Evolutionary conservation across 2,113 vertebrate species (phyloP).

Genomic region (Chiloscyllium plagiosum): DNA sequence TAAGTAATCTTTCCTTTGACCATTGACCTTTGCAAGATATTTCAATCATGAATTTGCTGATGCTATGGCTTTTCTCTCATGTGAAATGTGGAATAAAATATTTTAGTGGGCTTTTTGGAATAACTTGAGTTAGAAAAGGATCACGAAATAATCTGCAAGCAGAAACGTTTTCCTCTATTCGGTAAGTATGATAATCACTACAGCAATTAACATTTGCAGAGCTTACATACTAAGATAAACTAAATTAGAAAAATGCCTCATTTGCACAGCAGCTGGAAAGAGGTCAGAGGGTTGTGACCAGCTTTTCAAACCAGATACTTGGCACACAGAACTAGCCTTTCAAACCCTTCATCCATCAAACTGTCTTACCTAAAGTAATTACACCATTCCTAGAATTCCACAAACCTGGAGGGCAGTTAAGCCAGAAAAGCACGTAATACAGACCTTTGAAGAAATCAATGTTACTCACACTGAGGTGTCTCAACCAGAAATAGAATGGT

Average conservation of each 20-base stretch:
- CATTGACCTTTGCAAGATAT: background rate
- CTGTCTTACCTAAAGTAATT: background rate
- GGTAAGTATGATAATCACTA: background rate
- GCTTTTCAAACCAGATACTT: background rate
- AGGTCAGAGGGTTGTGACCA: constrained; percentile 19
- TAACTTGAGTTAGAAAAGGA: background rate
- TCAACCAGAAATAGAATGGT: background rate
- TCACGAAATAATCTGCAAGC: background rate
- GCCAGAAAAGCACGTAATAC: background rate
- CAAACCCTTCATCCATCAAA: constrained; percentile 13
- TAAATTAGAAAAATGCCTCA: background rate
- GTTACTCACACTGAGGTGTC: constrained; percentile 2
- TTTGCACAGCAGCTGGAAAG: background rate
- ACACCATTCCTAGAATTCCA: constrained; percentile 32
- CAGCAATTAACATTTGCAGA: background rate
- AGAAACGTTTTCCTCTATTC: background rate
- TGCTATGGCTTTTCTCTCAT: background rate
- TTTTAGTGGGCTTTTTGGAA: background rate
- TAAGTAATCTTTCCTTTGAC: background rate
- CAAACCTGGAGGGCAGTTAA: background rate
- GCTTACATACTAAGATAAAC: background rate
- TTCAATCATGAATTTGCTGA: background rate
- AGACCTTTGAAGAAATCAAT: background rate
- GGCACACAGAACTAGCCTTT: constrained; percentile 8
- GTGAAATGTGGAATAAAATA: background rate